Percentiles rank a stretch among this genome's conserved stretches.
phyloP scores from a whole-genome alignment of 2,888 invertebrate species.

The Glaucopsyche alexis region DNA sequence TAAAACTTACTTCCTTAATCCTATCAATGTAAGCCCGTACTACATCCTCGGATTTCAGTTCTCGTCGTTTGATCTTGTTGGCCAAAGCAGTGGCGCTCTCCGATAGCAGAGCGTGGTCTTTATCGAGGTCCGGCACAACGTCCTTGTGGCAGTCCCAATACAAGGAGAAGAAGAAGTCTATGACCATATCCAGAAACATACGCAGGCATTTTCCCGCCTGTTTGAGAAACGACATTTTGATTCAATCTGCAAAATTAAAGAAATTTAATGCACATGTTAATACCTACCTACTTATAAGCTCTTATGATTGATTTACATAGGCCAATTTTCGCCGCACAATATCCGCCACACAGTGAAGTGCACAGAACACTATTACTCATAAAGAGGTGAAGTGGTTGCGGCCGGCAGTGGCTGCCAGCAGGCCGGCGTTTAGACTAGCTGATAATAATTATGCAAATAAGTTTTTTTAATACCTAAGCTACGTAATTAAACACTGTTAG shows the following conservation, averaged over 20 bases:
- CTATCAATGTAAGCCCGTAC: conserved; percentile 87
- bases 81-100: conserved; percentile 85
- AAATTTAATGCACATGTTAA: background rate
- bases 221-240: conserved; percentile 39
- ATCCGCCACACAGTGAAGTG: too few relatives aligned
- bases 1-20: conserved; percentile 81
- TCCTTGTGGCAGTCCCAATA: conserved; percentile 64
- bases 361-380: too few relatives aligned
- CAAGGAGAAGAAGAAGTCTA: conserved; percentile 66
- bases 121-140: conserved; percentile 58
- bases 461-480: background rate
- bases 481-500: background rate
- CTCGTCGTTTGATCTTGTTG: conserved; percentile 80
- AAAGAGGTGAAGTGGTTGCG: too few relatives aligned
- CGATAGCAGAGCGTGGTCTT: conserved; percentile 56
- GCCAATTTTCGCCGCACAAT: too few relatives aligned
- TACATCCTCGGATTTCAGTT: conserved; percentile 85
- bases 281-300: too few relatives aligned
- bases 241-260: conserved; percentile 7
- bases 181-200: conserved; percentile 53
- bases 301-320: too few relatives aligned
- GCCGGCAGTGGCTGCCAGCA: too few relatives aligned
- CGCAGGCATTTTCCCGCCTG: conserved; percentile 51
- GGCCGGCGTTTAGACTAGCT: too few relatives aligned
- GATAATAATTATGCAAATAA: too few relatives aligned